Percentiles rank a stretch among this genome's conserved stretches.
phyloP scores from a whole-genome alignment of 2,888 invertebrate species.

The Andrena bicolor region DNA sequence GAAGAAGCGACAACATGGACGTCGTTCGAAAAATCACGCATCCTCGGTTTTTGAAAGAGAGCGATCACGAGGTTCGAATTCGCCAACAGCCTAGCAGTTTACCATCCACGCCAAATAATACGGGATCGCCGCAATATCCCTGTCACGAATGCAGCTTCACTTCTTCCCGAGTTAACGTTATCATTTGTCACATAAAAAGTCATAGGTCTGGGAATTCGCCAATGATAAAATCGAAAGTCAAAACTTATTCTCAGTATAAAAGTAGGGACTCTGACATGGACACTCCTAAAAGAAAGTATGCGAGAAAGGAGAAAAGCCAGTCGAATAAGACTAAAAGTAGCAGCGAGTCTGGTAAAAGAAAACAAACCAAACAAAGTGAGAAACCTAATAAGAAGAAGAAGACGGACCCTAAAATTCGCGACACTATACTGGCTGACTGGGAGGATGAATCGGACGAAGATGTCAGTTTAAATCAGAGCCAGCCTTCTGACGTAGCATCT shows the following conservation, averaged over 20 bases:
- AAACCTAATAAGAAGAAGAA: conserved; percentile 85
- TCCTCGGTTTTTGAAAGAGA: conserved; percentile 84
- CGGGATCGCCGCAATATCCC: conserved; percentile 84
- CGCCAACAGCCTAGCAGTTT: conserved; percentile 86
- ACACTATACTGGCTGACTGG: conserved; percentile 92
- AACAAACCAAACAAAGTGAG: conserved; percentile 77
- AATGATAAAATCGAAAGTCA: conserved; percentile 72
- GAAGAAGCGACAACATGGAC: conserved; percentile 72
- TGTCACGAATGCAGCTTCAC: conserved; percentile 89
- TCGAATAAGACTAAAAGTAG: conserved; percentile 82
- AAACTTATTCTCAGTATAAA: conserved; percentile 72
- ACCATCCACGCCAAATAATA: conserved; percentile 74
- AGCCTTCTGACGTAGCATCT: conserved; percentile 66
- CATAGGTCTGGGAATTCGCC: conserved; percentile 87
- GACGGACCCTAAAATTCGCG: conserved; percentile 89
- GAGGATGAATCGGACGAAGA: conserved; percentile 88
- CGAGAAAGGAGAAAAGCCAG: conserved; percentile 83
- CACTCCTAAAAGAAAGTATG: conserved; percentile 84
- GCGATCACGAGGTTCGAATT: conserved; percentile 89
- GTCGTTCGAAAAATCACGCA: conserved; percentile 84
- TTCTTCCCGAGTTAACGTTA: conserved; percentile 90
- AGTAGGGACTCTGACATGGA: conserved; percentile 63
- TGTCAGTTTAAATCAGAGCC: conserved; percentile 61
- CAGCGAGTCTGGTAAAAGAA: conserved; percentile 78
- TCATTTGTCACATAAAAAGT: conserved; percentile 90